phyloP scores from a whole-genome alignment of 2,888 invertebrate genomes.

The Gastrophysa polygoni region DNA sequence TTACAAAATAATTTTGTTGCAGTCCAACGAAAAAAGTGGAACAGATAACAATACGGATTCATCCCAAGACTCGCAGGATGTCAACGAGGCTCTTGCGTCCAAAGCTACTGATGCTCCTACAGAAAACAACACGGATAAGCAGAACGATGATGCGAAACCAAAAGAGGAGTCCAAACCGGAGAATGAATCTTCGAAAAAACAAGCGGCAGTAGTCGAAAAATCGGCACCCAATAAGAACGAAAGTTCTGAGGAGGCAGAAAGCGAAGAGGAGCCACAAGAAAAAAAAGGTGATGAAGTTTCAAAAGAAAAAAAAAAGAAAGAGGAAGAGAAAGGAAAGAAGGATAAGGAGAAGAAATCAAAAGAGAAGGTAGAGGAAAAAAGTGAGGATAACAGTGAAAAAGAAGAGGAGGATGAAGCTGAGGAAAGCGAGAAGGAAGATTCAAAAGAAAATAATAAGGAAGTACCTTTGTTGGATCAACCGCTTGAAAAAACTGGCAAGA shows the following conservation, averaged over 20 bases:
- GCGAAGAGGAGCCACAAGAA: conserved; percentile 30
- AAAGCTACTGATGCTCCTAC: conserved; percentile 27
- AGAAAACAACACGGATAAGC: conserved; percentile 39
- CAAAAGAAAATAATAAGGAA: conserved; percentile 43
- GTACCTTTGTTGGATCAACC: conserved; percentile 55
- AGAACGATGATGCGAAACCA: conserved; percentile 38
- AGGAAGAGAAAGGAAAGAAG: conserved; percentile 32
- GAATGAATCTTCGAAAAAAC: conserved; percentile 13
- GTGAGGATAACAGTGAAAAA: conserved; percentile 41
- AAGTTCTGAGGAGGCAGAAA: conserved; percentile 20
- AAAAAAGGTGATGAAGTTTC: conserved; percentile 30
- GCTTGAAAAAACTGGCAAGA: conserved; percentile 51
- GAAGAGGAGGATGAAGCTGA: conserved; percentile 45
- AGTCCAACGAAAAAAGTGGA: conserved; percentile 46
- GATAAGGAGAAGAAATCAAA: conserved; percentile 19
- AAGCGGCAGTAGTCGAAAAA: background rate
- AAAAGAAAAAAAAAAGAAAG: conserved; percentile 21
- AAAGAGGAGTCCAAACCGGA: conserved; percentile 32
- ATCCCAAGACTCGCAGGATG: conserved; percentile 48
- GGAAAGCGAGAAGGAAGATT: conserved; percentile 44
- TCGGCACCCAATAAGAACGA: conserved; percentile 26
- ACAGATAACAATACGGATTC: conserved; percentile 48
- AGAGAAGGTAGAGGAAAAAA: conserved; percentile 55
- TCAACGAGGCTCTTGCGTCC: conserved; percentile 36
- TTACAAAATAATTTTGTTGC: conserved; percentile 21